Evolutionary conservation across 2,797 vertebrate species (phyloP), one percentile per base, ranked within the genome.

Genomic region (Thamnophis elegans): DNA sequence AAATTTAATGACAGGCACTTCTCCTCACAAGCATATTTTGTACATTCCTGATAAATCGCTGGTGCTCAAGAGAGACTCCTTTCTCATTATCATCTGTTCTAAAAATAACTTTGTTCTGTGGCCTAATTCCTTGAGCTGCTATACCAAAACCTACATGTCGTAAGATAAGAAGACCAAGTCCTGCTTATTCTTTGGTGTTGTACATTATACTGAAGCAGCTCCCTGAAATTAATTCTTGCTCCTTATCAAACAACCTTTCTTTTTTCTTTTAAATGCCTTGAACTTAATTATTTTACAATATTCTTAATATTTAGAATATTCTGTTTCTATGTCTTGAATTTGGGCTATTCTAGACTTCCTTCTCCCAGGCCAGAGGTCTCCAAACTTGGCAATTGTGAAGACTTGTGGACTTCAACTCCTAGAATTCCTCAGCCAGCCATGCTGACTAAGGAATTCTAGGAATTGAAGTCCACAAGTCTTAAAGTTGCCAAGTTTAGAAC

Each of bases 1-100:
- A 95, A 95, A 93, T 78, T 94, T 95, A 93, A 87, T 93, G 93
- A 78, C 92, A 93, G 54, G 56, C 22, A 59, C 87, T 56, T 90
- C 59, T 88, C 86, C 55, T 0, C 89, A 11, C 54, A 95, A 93
- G 55, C 87, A 85, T 87, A 25, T 51, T 93, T 95, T 93, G 93
- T 85, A 60, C 18, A 89, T 91, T 93, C 65, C 90, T 94, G 85
- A 86, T 93, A 93, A 95, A 90, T 26, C 59, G 93, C 90, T 92
- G 87, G 91, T 89, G 93, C 60, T 92, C 90, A 93, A 94, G 90
- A 73, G 94, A 94, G 90, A 82, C 91, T 78, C 65, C 0, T 0
- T 78, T 94, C 42, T 0, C 47, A 82, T 82, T 92, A 36, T 22
- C 26, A 32, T 89, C 68, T 89, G 65, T 87, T 92, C 91, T 56